Conservation (phyloP, 1,140 invertebrate species). For the Cydia amplana region DNA sequence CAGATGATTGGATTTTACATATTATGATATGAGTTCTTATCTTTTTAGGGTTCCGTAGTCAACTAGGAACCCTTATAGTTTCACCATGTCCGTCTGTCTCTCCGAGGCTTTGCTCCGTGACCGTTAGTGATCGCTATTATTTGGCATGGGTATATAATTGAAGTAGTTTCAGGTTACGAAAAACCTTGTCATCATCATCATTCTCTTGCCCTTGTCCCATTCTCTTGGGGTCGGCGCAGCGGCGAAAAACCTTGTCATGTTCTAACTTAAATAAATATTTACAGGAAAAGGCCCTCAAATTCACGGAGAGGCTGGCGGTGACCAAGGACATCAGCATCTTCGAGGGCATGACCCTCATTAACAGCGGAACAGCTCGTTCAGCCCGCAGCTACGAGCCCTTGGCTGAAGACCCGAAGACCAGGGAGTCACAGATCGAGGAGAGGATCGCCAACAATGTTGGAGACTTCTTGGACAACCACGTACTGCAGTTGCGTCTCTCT, state of each 20-base stretch:
- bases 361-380: conserved; percentile 66
- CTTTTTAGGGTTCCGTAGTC: no score
- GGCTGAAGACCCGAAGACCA: conserved; percentile 67
- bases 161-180: neutral
- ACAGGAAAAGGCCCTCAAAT: conserved; percentile 72
- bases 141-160: no score
- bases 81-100: no score
- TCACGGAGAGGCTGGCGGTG: conserved; percentile 64
- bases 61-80: no score
- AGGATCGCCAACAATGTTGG: conserved; percentile 70
- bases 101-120: no score
- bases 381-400: conserved; percentile 70
- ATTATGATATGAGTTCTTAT: neutral
- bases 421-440: conserved; percentile 68
- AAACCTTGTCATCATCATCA: no score
- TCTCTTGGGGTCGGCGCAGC: no score
- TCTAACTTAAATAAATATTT: conserved; percentile 35
- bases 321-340: conserved; percentile 63
- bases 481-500: conserved; percentile 68
- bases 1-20: neutral
- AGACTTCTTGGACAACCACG: conserved; percentile 71
- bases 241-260: neutral
- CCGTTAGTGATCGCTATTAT: no score
- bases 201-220: no score
- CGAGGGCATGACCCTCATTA: conserved; percentile 69